phyloP scores from a whole-genome alignment of 2,888 invertebrate species.

The Ectemnius lituratus region DNA sequence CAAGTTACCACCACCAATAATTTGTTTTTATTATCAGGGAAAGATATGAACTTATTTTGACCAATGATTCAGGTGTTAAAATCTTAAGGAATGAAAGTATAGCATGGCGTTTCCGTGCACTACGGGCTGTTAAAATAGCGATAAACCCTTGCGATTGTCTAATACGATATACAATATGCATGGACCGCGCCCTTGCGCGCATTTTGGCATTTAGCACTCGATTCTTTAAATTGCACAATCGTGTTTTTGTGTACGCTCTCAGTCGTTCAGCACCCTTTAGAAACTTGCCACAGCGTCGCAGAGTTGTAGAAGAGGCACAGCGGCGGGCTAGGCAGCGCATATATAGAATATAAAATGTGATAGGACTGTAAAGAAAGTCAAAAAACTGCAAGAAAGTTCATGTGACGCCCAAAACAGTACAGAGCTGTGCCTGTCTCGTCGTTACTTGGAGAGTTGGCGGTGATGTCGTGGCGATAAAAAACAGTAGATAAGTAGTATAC shows the following conservation, averaged over 20 bases:
- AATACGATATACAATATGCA: conserved; percentile 29
- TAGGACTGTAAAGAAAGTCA: conserved; percentile 69
- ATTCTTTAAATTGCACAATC: conserved; percentile 12
- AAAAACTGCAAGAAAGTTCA: conserved; percentile 64
- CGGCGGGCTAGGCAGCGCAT: conserved; percentile 70
- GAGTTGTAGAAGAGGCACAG: conserved; percentile 68
- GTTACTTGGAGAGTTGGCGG: conserved; percentile 20
- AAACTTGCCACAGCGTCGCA: conserved; percentile 65
- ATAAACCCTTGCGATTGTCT: conserved; percentile 21
- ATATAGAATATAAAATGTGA: conserved; percentile 74
- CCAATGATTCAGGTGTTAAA: too few relatives aligned
- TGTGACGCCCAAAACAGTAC: conserved; percentile 52
- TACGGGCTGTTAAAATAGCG: conserved; percentile 17
- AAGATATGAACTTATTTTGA: too few relatives aligned
- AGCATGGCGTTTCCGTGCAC: conserved; percentile 13
- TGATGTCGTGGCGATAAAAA: conserved; percentile 33
- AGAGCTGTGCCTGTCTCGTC: conserved; percentile 45
- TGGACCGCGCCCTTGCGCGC: conserved; percentile 3
- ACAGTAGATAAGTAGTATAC: conserved; percentile 34
- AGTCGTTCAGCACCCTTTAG: conserved; percentile 61
- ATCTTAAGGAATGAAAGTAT: too few relatives aligned
- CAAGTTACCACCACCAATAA: too few relatives aligned
- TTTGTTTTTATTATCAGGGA: too few relatives aligned
- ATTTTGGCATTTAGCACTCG: conserved; percentile 15
- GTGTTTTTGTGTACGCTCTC: conserved; percentile 14